These are phyloP conservation scores for Athetis lepigone DNA, from an alignment of 2,888 invertebrate genomes.

Conservation along the genomic window DNA sequence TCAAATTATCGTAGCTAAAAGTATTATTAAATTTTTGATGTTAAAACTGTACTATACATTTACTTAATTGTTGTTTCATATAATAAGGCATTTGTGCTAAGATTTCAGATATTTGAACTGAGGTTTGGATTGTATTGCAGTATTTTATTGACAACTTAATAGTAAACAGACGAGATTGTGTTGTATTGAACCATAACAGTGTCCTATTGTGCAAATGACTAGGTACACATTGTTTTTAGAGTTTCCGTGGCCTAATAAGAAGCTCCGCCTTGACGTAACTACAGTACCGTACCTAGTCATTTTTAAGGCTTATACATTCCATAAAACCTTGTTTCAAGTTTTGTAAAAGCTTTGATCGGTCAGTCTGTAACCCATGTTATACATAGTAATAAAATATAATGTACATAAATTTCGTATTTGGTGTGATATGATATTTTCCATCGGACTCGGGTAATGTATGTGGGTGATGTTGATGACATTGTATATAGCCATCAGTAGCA, in stretches of 20 bases:
- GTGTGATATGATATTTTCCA: slow-evolving; percentile 67
- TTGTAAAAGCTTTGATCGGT: slow-evolving; percentile 83
- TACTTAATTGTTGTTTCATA: slow-evolving; percentile 57
- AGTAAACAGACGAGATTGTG: slow-evolving; percentile 77
- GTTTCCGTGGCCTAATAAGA: slow-evolving; percentile 58
- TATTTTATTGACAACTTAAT: slow-evolving; percentile 81
- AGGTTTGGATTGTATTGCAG: slow-evolving; percentile 82
- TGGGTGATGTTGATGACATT: slow-evolving; percentile 34
- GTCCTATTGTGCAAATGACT: slow-evolving; percentile 80
- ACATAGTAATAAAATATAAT: slow-evolving; percentile 66
- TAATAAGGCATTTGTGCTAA: slow-evolving; percentile 77
- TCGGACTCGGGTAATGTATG: slow-evolving; percentile 56
- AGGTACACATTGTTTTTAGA: slow-evolving; percentile 75
- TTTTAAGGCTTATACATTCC: slow-evolving; percentile 88
- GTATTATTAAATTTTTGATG: slow-evolving; percentile 62
- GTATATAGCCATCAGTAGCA: slow-evolving; percentile 30
- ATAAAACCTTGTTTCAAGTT: slow-evolving; percentile 83
- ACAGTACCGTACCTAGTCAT: slow-evolving; percentile 81
- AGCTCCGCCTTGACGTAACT: slow-evolving; percentile 47
- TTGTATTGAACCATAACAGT: slow-evolving; percentile 76
- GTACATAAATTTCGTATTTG: slow-evolving; percentile 72
- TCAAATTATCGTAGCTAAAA: slow-evolving; percentile 54
- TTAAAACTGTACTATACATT: slow-evolving; percentile 54
- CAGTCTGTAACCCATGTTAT: slow-evolving; percentile 68
- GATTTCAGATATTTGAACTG: slow-evolving; percentile 74